Evolutionary conservation across 2,797 vertebrate genomes (phyloP).

Genomic region (Pantherophis alleghaniensis): DNA sequence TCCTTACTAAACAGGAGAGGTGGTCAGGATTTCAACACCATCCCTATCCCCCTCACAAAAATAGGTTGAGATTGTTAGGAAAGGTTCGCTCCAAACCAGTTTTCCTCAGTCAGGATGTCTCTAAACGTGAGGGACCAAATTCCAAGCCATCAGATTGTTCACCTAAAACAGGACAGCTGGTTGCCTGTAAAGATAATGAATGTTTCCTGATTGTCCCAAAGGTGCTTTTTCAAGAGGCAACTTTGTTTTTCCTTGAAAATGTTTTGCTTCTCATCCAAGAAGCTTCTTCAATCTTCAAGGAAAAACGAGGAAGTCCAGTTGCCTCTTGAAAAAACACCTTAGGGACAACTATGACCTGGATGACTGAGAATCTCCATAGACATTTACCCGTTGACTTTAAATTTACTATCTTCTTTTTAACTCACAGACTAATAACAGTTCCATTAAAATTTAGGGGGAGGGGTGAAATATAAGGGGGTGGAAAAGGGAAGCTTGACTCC

Average conservation of each 20-base stretch:
- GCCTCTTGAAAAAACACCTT: neutral
- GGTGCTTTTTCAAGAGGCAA: neutral
- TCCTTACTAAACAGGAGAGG: slow-evolving; percentile 35
- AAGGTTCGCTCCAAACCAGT: slow-evolving; percentile 39
- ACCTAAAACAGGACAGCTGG: slow-evolving; percentile 40
- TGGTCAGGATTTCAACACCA: neutral
- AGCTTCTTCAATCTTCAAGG: neutral
- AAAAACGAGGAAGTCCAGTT: neutral
- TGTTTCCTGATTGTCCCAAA: slow-evolving; percentile 40
- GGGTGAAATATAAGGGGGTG: neutral
- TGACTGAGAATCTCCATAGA: neutral
- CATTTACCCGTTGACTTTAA: slow-evolving; percentile 3
- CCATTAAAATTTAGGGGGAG: slow-evolving; percentile 1
- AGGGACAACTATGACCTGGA: neutral
- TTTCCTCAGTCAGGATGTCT: neutral
- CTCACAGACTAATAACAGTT: slow-evolving; percentile 56
- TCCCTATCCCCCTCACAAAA: neutral
- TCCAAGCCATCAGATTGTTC: neutral
- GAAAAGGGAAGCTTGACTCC: neutral
- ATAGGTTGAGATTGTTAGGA: slow-evolving; percentile 17
- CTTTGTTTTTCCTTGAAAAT: neutral
- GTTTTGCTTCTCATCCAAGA: neutral
- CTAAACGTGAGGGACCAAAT: neutral
- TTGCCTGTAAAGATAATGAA: slow-evolving; percentile 54
- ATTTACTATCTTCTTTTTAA: slow-evolving; percentile 61